These are phyloP conservation scores for Gyrodactylus bullatarudis DNA, from an alignment of 1,140 invertebrate genomes.

Conservation along the genomic window DNA sequence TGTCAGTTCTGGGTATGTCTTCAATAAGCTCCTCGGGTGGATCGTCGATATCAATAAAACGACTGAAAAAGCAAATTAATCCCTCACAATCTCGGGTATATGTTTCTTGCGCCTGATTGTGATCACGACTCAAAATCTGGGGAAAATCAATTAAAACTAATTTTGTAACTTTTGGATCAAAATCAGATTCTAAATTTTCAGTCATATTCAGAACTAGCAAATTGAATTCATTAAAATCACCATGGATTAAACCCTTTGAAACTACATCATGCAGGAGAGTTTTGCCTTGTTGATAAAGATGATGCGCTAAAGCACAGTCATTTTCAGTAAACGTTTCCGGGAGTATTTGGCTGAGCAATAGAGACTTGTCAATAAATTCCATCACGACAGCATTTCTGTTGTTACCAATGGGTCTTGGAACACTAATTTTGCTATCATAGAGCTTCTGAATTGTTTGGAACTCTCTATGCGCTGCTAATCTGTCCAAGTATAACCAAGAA, in stretches of 20 bases:
- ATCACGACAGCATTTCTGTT: slow-evolving; percentile 86
- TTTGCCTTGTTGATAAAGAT: slow-evolving; percentile 76
- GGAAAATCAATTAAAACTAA: slow-evolving; percentile 87
- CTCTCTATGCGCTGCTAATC: slow-evolving; percentile 46
- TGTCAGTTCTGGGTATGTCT: not conserved
- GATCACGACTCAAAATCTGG: slow-evolving; percentile 72
- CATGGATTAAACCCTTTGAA: slow-evolving; percentile 76
- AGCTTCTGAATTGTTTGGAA: slow-evolving; percentile 44
- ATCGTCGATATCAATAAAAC: not conserved
- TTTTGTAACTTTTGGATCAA: slow-evolving; percentile 25
- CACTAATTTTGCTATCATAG: slow-evolving; percentile 53
- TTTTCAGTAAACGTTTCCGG: not conserved
- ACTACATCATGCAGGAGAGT: slow-evolving; percentile 55
- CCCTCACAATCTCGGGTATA: not conserved
- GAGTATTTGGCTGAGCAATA: slow-evolving; percentile 18
- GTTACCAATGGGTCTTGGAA: slow-evolving; percentile 66
- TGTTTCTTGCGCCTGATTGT: slow-evolving; percentile 23
- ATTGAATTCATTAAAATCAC: slow-evolving; percentile 98
- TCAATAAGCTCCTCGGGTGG: not conserved
- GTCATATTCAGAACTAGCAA: slow-evolving; percentile 34
- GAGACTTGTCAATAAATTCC: slow-evolving; percentile 39
- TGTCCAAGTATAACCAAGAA: slow-evolving; percentile 85
- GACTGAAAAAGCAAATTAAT: not conserved
- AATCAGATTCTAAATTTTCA: slow-evolving; percentile 12
- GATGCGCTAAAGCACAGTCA: not conserved